A percentile compares a stretch with the other conserved stretches of the same genome.
Conservation (phyloP, 2,888 invertebrate genomes). For the Cyrtodaria siliqua region DNA sequence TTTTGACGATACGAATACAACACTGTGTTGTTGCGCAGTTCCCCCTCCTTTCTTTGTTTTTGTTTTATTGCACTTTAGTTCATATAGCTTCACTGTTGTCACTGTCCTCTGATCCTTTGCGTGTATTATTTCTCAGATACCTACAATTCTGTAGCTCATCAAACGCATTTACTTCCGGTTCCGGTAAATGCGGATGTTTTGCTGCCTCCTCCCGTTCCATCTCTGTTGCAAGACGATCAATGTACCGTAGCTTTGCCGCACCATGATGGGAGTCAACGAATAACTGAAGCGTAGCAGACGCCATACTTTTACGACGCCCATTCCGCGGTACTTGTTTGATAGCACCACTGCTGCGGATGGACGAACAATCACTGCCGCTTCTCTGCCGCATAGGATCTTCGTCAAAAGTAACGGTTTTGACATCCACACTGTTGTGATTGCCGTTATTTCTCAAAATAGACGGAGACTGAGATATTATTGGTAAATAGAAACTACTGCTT, state of each 20-base stretch:
- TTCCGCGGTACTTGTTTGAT: background rate
- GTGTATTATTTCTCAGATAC: constrained; percentile 24
- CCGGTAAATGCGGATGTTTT: constrained; percentile 2
- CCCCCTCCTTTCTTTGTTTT: too few relatives aligned
- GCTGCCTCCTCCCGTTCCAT: constrained; percentile 47
- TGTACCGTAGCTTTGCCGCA: constrained; percentile 54
- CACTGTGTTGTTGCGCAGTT: too few relatives aligned
- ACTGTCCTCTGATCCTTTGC: background rate
- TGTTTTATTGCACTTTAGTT: too few relatives aligned
- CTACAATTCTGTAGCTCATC: constrained; percentile 38
- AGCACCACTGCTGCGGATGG: background rate
- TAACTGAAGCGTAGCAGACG: constrained; percentile 30
- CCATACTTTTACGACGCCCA: constrained; percentile 27
- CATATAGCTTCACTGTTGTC: background rate
- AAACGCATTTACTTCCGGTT: background rate
- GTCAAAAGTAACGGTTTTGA: constrained; percentile 1
- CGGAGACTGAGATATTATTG: constrained; percentile 20
- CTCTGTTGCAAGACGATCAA: constrained; percentile 44
- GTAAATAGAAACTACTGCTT: constrained; percentile 1
- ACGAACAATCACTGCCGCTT: constrained; percentile 1
- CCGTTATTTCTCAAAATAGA: background rate
- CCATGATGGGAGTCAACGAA: constrained; percentile 52
- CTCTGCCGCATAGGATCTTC: background rate
- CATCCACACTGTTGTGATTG: background rate
- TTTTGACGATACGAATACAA: too few relatives aligned